Base-by-base conservation (phyloP, 92 coral and sea anemone genomes). In the Epizoanthus stellaris region DNA sequence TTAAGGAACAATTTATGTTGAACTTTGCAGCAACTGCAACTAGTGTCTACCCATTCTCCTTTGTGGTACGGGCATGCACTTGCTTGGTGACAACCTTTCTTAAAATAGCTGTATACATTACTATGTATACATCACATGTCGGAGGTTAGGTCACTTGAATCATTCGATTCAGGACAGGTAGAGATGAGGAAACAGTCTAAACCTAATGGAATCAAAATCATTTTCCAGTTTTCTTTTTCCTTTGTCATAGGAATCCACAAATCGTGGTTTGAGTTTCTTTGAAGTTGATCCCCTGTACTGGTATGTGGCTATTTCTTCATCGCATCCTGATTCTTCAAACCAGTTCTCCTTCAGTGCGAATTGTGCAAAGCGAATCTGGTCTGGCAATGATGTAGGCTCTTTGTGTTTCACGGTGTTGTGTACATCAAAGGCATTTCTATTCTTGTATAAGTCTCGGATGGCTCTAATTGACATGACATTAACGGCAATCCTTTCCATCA, bases 401-500 rank as follows among this genome's bases (percentile, higher is more conserved):
- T 64, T 64, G 36, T 64, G 69, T 64, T 64, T 64, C 14, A 64
- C 12, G 16, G 69, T 64, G 69, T 64, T 64, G 69, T 64, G 69
- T 7, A 64, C 14, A 14, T 64, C 69, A 23, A 47, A 47, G 53
- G 53, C 53, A 47, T 47, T 47, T 47, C 53, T 47, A 0, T 64
- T 64, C 40, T 64, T 64, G 14, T 64, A 64, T 21, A 23, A 11
- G 25, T 64, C 69, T 7, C 69, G 39, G 14, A 64, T 64, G 69
- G 36, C 15, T 23, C 69, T 64, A 23, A 64, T 64, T 4, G 13
- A 7, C 40, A 64, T 23, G 13, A 64, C 69, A 64, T 64, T 64
- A 8, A 64, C 69, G 1, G 69, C 69, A 64, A 64, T 64, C 69
- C 69, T 64, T 23, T 64, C 69, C 69, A 64, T 64, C 69, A 64